phyloP scores from a whole-genome alignment of 2,797 vertebrate species.

The Mormyrus hasselquistii region DNA sequence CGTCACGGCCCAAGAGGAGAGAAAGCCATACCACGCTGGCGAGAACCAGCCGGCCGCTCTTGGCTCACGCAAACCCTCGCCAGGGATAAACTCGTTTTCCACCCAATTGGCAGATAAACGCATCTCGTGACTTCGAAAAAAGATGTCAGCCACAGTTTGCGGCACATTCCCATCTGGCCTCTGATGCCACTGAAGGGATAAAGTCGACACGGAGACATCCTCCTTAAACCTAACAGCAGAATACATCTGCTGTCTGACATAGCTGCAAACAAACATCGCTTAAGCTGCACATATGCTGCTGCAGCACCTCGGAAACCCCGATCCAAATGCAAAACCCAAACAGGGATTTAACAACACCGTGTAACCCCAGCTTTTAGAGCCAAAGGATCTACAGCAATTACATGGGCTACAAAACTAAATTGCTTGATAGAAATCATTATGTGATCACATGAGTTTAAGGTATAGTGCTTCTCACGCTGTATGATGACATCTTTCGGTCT shows the following conservation, averaged over 20 bases:
- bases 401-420: neutral
- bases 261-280: neutral
- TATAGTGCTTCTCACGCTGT: neutral
- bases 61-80: neutral
- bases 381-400: neutral
- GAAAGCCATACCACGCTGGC: neutral
- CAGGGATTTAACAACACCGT: neutral
- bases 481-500: neutral
- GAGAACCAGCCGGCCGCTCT: neutral
- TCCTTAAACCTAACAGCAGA: conserved; percentile 1
- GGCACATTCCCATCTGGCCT: neutral
- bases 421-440: neutral
- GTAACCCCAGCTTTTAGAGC: neutral
- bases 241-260: neutral
- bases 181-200: neutral
- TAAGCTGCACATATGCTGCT: neutral
- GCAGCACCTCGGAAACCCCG: neutral
- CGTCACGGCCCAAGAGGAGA: neutral
- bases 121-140: neutral
- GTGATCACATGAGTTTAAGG: neutral
- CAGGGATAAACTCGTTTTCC: neutral
- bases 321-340: neutral
- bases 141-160: conserved; percentile 5
- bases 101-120: neutral
- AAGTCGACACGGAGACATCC: neutral